Base-by-base conservation (phyloP, 2,888 invertebrate species). In the Lycophotia porphyrea region DNA sequence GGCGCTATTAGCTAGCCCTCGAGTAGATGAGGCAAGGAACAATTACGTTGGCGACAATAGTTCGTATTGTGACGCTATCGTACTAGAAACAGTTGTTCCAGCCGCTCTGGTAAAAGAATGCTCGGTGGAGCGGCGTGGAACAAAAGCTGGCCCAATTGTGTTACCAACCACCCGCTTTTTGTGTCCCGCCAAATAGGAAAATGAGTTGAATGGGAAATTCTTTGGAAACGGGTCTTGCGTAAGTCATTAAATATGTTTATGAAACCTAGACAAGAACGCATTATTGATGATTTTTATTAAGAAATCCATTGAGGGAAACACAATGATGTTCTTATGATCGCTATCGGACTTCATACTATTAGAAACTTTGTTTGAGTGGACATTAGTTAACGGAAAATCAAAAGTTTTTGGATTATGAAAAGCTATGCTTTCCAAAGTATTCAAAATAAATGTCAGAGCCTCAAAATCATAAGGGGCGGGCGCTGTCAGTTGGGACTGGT, bases 21-120 rank as follows among this genome's bases (percentile, higher is more conserved):
- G 84, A 90, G 90, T 92, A 91, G 92, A 92, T 91, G 93, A 93
- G 91, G 92, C 91, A 74, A 88, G 91, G 90, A 88, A 93, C 93
- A 93, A 94, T 94, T 93, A 93, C 85, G 84, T 84, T 87, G 80
- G 90, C 92, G 90, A 94, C 93, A 94, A 93, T 93, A 92, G 92
- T 92, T 89, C 89, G 91, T 90, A 92, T 92, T 93, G 93, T 93
- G 85, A 88, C 89, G 89, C 91, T 92, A 92, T 93, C 94, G 93
- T 88, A 91, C 91, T 90, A 90, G 93, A 90, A 93, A 92, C 93
- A 93, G 93, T 93, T 92, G 93, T 92, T 93, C 86, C 92, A 90
- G 79, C 74, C 78, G 73, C 67, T 42, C 42, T 82, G 82, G 87
- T 90, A 90, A 91, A 92, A 93, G 92, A 93, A 92, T 88, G 86